Percentiles rank a stretch among this genome's conserved stretches.
phyloP scores from a whole-genome alignment of 2,888 invertebrate species.

The Drosophila kanekoi region DNA sequence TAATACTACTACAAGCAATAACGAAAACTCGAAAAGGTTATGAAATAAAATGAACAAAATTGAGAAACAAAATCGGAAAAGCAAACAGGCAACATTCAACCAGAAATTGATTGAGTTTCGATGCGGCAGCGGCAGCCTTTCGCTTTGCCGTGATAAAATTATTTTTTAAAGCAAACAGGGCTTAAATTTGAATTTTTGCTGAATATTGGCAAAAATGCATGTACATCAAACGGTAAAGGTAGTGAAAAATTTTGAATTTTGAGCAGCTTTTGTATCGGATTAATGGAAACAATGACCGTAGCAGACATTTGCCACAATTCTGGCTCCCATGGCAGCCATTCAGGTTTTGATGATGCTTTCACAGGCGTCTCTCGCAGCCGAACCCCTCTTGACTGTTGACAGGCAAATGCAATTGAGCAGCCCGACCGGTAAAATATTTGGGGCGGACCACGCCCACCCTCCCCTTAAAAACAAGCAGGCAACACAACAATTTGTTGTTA shows the following conservation, averaged over 20 bases:
- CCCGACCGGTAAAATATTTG: not conserved
- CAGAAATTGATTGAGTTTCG: too few species aligned
- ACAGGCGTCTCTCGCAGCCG: too few species aligned
- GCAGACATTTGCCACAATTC: slow-evolving; percentile 9
- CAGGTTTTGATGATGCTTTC: slow-evolving; percentile 3
- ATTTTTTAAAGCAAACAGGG: not conserved
- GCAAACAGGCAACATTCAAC: too few species aligned
- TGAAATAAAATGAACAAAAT: too few species aligned
- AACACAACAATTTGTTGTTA: slow-evolving; percentile 20
- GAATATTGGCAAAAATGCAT: slow-evolving; percentile 3
- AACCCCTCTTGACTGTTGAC: slow-evolving; percentile 18
- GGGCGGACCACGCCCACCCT: not conserved
- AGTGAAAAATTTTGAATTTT: slow-evolving; percentile 13
- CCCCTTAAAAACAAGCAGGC: slow-evolving; percentile 25
- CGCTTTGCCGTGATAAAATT: too few species aligned
- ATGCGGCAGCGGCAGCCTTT: too few species aligned
- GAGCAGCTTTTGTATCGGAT: slow-evolving; percentile 20
- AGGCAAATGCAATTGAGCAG: slow-evolving; percentile 35
- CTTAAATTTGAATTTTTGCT: slow-evolving; percentile 8
- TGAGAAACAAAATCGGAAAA: too few species aligned
- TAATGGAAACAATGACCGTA: slow-evolving; percentile 15
- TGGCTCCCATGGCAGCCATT: not conserved
- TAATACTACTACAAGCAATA: too few species aligned
- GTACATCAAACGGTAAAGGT: not conserved
- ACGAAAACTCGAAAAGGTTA: too few species aligned